Percentiles rank a stretch among this genome's conserved stretches.
These are phyloP conservation scores for Malacoraja senta DNA, from an alignment of 2,797 vertebrate species.

Conservation along the genomic window DNA sequence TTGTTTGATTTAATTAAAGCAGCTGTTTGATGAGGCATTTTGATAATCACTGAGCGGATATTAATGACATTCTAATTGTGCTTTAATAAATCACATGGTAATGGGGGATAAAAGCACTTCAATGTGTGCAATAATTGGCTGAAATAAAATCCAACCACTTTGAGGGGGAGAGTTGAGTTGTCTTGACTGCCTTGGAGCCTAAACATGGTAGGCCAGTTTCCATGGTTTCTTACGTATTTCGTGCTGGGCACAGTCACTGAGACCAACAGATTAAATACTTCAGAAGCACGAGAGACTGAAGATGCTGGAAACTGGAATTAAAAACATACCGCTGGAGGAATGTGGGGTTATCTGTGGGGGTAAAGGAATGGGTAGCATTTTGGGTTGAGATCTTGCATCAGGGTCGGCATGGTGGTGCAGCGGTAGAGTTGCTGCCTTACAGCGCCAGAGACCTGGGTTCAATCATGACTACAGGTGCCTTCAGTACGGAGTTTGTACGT, in stretches of 20 bases:
- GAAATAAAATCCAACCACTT: not conserved
- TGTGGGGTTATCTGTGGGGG: too few species aligned
- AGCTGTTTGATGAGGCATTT: conserved; percentile 30
- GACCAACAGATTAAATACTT: not conserved
- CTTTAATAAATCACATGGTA: conserved; percentile 22
- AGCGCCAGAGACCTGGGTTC: too few species aligned
- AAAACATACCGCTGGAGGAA: too few species aligned
- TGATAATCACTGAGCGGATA: conserved; percentile 16
- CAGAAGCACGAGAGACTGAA: too few species aligned
- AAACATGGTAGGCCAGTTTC: not conserved
- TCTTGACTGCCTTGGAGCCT: not conserved
- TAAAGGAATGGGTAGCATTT: too few species aligned
- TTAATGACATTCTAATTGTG: conserved; percentile 25
- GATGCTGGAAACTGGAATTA: too few species aligned
- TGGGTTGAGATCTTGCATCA: too few species aligned
- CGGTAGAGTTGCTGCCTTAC: too few species aligned
- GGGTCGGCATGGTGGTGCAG: too few species aligned
- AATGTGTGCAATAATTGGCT: not conserved
- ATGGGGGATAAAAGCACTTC: not conserved
- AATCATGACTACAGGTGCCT: too few species aligned
- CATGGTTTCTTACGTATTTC: not conserved
- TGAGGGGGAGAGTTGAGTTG: not conserved
- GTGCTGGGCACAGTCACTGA: not conserved
- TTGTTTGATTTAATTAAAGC: conserved; percentile 37
- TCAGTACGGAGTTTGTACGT: too few species aligned